Conservation (phyloP, 1,140 invertebrate species). For the Campoletis sonorensis region DNA sequence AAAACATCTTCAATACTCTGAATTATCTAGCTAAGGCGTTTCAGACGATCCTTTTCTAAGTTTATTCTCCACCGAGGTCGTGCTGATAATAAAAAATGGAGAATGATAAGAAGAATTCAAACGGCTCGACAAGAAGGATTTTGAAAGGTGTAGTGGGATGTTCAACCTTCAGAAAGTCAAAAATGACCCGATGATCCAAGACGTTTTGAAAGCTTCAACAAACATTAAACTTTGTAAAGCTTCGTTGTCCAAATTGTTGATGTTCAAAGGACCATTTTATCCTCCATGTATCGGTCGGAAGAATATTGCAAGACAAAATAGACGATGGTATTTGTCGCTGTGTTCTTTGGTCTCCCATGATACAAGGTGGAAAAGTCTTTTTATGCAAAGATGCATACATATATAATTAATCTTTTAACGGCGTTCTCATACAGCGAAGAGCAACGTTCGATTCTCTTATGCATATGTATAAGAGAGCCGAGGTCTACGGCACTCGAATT, state of each 20-base stretch:
- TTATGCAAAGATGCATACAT: slow-evolving; percentile 1
- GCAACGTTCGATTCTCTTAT: slow-evolving; percentile 74
- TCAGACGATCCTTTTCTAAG: neutral
- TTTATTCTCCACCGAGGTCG: slow-evolving; percentile 10
- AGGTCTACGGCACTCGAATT: slow-evolving; percentile 71
- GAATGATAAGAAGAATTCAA: too few relatives aligned
- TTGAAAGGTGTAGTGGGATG: too few relatives aligned
- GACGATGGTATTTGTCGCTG: slow-evolving; percentile 6
- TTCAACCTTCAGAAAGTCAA: too few relatives aligned
- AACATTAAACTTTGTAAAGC: too few relatives aligned
- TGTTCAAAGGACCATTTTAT: too few relatives aligned
- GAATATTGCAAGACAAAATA: neutral
- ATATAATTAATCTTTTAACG: slow-evolving; percentile 35
- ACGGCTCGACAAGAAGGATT: too few relatives aligned
- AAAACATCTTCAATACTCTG: slow-evolving; percentile 13
- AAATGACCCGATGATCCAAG: too few relatives aligned
- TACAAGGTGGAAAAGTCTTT: neutral
- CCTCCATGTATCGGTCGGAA: neutral
- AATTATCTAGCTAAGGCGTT: neutral
- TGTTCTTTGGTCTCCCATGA: neutral
- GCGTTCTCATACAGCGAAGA: slow-evolving; percentile 31
- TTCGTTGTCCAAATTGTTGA: too few relatives aligned
- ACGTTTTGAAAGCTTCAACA: too few relatives aligned
- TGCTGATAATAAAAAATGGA: neutral
- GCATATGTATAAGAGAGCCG: slow-evolving; percentile 75